These are phyloP conservation scores for Henricia sp. DNA, from an alignment of 53 echinoderm and acorn worm species.

Conservation along the genomic window DNA sequence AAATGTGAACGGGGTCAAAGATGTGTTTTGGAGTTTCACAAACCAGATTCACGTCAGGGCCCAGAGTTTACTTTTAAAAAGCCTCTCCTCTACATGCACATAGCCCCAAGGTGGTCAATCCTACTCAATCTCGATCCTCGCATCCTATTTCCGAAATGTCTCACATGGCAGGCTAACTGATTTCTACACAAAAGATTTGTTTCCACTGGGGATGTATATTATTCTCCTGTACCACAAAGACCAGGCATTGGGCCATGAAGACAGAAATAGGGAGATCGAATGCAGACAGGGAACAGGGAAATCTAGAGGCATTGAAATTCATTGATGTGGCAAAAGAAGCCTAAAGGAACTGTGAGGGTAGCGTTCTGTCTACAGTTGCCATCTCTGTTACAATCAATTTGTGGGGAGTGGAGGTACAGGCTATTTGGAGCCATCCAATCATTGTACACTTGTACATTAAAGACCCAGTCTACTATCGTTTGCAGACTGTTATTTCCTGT, in stretches of 20 bases:
- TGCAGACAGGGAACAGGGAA: not conserved
- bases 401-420: too few species aligned
- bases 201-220: not conserved
- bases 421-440: too few species aligned
- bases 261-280: not conserved
- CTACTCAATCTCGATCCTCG: not conserved
- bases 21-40: too few species aligned
- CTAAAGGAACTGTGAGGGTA: conserved; percentile 4
- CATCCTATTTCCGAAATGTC: conserved; percentile 2
- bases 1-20: too few species aligned
- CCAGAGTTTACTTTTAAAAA: too few species aligned
- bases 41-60: too few species aligned
- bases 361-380: conserved; percentile 14
- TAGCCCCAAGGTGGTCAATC: conserved; percentile 1
- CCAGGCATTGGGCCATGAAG: not conserved
- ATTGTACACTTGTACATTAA: too few species aligned
- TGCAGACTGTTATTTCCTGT: too few species aligned
- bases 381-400: conserved; percentile 49
- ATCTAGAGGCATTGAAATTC: conserved; percentile 4
- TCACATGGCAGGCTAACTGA: conserved; percentile 10
- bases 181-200: conserved; percentile 3
- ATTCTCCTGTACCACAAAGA: not conserved
- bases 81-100: not conserved
- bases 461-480: too few species aligned
- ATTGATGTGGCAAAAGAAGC: not conserved